Evolutionary conservation across 2,797 vertebrate genomes (phyloP), one percentile per base, ranked within the genome.

Genomic region (Ptychobarbus kaznakovi): DNA sequence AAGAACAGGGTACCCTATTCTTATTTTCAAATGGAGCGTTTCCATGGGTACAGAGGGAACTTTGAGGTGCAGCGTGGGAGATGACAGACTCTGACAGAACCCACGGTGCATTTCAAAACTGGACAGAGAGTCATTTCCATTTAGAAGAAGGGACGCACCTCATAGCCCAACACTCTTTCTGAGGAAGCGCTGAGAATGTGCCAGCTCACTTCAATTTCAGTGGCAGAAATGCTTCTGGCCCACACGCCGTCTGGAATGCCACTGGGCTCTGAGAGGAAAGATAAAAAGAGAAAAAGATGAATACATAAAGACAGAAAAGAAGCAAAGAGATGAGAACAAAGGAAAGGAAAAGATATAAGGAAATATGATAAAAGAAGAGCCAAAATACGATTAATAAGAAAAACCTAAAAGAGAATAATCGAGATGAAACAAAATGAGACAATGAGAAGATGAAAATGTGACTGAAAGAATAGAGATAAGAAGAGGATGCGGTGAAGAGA

Each of bases 151-250:
- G 85, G 89, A 92, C 89, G 93, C 94, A 99, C 98, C 97, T 99
- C 97, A 16, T 98, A 99, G 92, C 98, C 98, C 87, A 98, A 95
- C 91, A 98, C 95, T 91, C 95, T 97, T 86, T 98, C 97, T 88
- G 96, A 96, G 85, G 95, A 95, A 95, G 95, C 96, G 61, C 96
- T 95, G 86, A 97, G 94, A 80, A 95, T 91, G 18, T 93, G 92
- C 98, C 98, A 99, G 91, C 95, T 96, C 89, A 99, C 97, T 93
- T 97, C 94, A 86, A 98, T 97, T 93, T 96, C 95, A 0, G 96
- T 97, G 92, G 97, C 96, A 3, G 97, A 97, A 82, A 97, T 93
- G 93, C 98, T 98, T 68, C 92, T 95, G 46, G 96, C 97, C 87
- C 95, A 95, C 61, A 98, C 96, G 0, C 94, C 95, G 0, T 93